phyloP scores from a whole-genome alignment of 1,140 invertebrate genomes.

The Drosophila lacteicornis region DNA sequence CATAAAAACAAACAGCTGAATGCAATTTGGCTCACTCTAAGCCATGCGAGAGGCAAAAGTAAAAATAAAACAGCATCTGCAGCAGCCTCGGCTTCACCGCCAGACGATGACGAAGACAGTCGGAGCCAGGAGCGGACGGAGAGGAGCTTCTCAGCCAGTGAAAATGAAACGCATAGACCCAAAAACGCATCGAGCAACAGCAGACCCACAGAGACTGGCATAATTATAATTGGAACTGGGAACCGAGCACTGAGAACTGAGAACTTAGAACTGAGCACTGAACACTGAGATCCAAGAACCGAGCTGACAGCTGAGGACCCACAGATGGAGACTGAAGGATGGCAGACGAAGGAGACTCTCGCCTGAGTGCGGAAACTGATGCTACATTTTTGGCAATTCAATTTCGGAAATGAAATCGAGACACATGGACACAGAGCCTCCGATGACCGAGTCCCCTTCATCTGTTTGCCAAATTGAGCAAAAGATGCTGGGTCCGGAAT shows the following conservation, averaged over 20 bases:
- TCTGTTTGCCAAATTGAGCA: constrained; percentile 59
- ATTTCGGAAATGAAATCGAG: constrained; percentile 64
- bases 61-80: constrained; percentile 46
- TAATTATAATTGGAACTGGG: constrained; percentile 67
- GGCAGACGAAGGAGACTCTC: not conserved
- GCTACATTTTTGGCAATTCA: constrained; percentile 64
- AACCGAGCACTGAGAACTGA: constrained; percentile 6
- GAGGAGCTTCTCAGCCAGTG: constrained; percentile 37
- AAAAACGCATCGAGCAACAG: constrained; percentile 49
- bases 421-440: constrained; percentile 24
- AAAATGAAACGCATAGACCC: constrained; percentile 70
- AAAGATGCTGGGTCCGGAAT: constrained; percentile 62
- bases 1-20: constrained; percentile 78
- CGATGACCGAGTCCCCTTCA: not conserved
- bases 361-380: constrained; percentile 26
- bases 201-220: constrained; percentile 59
- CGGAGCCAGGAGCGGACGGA: constrained; percentile 18
- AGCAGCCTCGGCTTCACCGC: constrained; percentile 6
- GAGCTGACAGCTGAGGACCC: constrained; percentile 23
- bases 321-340: constrained; percentile 6
- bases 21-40: constrained; percentile 72
- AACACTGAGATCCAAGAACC: constrained; percentile 6
- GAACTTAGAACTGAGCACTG: not conserved
- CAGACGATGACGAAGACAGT: constrained; percentile 45
- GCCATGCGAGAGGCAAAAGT: constrained; percentile 65